Evolutionary conservation across 2,113 vertebrate genomes (phyloP).

Genomic region (Onychostoma macrolepis): DNA sequence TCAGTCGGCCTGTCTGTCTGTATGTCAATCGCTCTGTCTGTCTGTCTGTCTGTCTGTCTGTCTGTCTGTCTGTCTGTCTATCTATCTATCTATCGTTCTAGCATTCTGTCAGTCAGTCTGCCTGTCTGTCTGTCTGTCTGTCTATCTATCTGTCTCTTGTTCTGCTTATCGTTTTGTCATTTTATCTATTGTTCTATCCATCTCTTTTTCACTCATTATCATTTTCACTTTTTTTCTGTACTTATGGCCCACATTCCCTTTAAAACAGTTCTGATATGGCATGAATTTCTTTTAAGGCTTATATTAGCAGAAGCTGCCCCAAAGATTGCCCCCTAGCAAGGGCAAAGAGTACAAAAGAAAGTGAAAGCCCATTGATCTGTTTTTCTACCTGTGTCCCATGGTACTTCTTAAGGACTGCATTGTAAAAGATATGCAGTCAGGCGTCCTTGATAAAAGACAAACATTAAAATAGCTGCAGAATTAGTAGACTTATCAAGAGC

Average conservation of each 20-base stretch:
- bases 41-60: no score
- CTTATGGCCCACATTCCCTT: not conserved
- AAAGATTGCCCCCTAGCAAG: not conserved
- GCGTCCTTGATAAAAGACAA: conserved; percentile 13
- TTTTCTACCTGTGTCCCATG: conserved; percentile 32
- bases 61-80: no score
- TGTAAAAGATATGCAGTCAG: conserved; percentile 45
- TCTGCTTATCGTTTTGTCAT: not conserved
- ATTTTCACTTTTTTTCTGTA: not conserved
- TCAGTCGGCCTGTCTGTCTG: no score
- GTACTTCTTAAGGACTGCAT: conserved; percentile 38
- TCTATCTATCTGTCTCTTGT: not conserved
- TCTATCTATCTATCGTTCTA: not conserved
- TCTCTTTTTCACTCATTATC: not conserved
- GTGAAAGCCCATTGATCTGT: conserved; percentile 21
- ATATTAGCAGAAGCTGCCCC: not conserved
- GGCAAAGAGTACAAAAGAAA: not conserved
- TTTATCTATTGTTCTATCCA: not conserved
- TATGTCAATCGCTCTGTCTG: no score
- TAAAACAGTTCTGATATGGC: not conserved
- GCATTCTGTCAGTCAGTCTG: not conserved
- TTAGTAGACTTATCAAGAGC: conserved; percentile 22
- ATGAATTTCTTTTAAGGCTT: not conserved
- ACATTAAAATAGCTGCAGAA: conserved; percentile 18
- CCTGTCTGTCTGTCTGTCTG: no score